Evolutionary conservation across 2,113 vertebrate species (phyloP).

Genomic region (Thalassoma bifasciatum): DNA sequence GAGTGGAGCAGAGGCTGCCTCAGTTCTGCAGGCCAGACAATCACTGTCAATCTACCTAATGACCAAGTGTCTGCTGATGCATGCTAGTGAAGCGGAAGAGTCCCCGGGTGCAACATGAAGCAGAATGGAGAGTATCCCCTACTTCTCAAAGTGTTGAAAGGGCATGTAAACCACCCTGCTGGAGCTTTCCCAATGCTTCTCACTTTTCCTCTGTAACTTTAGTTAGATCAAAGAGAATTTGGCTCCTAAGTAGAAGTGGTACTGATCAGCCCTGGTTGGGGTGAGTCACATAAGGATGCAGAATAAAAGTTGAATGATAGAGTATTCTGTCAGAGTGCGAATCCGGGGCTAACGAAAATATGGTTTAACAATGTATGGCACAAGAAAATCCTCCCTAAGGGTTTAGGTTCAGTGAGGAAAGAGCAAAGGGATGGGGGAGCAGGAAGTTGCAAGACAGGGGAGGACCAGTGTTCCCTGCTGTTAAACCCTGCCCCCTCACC

Average conservation of each 20-base stretch:
- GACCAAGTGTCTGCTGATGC: conserved; percentile 78
- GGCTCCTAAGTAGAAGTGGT: conserved; percentile 68
- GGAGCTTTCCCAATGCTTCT: conserved; percentile 59
- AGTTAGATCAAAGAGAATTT: conserved; percentile 77
- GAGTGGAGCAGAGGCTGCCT: conserved; percentile 65
- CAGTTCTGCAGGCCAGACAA: conserved; percentile 74
- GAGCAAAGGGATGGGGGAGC: conserved; percentile 53
- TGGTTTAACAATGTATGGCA: conserved; percentile 69
- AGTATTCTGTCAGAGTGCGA: conserved; percentile 69
- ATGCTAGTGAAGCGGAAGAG: conserved; percentile 61
- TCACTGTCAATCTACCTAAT: conserved; percentile 83
- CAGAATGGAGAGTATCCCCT: conserved; percentile 71
- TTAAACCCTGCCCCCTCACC: conserved; percentile 42
- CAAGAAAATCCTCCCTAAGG: conserved; percentile 51
- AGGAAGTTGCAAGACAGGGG: conserved; percentile 53
- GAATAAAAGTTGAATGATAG: conserved; percentile 59
- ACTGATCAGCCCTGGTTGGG: conserved; percentile 66
- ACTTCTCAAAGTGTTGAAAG: conserved; percentile 73
- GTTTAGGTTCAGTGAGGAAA: conserved; percentile 47
- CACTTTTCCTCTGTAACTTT: conserved; percentile 74
- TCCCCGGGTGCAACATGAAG: conserved; percentile 74
- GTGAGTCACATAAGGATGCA: conserved; percentile 66
- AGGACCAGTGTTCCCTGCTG: conserved; percentile 42
- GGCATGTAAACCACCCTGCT: conserved; percentile 65
- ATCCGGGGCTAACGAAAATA: conserved; percentile 54